These are phyloP conservation scores for Australoheros scitulus DNA, from an alignment of 2,113 vertebrate genomes.

Conservation along the genomic window DNA sequence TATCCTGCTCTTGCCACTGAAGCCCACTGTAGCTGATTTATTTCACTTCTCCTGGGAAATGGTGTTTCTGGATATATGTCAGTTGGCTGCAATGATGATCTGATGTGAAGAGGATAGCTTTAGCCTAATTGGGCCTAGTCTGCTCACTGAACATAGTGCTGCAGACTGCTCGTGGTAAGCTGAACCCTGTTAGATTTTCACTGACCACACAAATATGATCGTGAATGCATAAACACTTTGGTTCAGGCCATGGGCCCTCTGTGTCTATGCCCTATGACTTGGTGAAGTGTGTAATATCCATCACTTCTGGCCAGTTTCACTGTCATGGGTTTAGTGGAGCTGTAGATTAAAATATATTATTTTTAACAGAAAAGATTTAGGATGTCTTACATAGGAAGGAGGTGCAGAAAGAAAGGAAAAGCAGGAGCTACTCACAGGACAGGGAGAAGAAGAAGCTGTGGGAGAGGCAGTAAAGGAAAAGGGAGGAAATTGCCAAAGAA, in stretches of 20 bases:
- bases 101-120: conserved; percentile 63
- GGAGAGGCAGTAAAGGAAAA: neutral
- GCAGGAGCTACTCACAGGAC: neutral
- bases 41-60: conserved; percentile 26
- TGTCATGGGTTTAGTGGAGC: conserved; percentile 11
- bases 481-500: conserved; percentile 12
- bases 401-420: neutral
- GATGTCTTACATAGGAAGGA: conserved; percentile 13
- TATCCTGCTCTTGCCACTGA: neutral
- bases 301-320: conserved; percentile 22
- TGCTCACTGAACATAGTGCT: conserved; percentile 50
- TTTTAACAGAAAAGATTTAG: conserved; percentile 12
- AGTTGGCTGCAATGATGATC: conserved; percentile 59
- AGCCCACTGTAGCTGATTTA: neutral
- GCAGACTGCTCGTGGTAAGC: conserved; percentile 56
- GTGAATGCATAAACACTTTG: conserved; percentile 36
- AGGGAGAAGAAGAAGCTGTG: neutral
- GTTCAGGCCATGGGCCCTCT: neutral
- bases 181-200: conserved; percentile 43
- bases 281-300: conserved; percentile 9
- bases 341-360: neutral
- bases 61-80: conserved; percentile 45
- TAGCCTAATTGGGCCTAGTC: conserved; percentile 59
- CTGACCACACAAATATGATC: conserved; percentile 41
- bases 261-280: conserved; percentile 4